Base-by-base conservation (phyloP, 1,140 invertebrate genomes). In the Lepidurus couesii region DNA sequence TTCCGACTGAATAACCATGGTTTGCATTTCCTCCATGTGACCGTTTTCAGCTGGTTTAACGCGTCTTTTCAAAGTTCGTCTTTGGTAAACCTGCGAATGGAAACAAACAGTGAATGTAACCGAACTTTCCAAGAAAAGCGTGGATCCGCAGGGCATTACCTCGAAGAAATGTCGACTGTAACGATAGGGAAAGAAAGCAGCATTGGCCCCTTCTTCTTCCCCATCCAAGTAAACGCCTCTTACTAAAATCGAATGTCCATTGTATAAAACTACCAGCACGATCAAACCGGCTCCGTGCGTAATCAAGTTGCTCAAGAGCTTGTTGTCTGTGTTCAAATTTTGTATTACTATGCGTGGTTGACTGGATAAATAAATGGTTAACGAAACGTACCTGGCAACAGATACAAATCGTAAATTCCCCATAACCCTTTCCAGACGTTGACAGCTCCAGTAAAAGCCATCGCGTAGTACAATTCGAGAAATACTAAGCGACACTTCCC, bases 371-470 rank as follows among this genome's bases (percentile, higher is more conserved):
- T 53, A 16, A 8, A 11, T 1, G 74, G 10, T 1, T 24, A 24
- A 24, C 10, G 34, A 1, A 16, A 42, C 47, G 81, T 83, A 91
- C 91, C 88, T 86, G 92, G 92, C 75, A 93, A 87, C 73, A 94
- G 87, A 84, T 92, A 94, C n/a, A 92, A 85, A 83, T 95, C 91
- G 1, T 94, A 86, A 24, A 92, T 82, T 79, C 89, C 91, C 94
- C 94, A 95, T 44, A 95, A 89, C 7, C 93, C 93, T 74, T 93
- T 87, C 94, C 94, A 95, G 0, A 94, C 90, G 84, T 95, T 95
- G 42, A 95, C 90, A 1, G 93, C 93, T 6, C 92, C 93, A 77
- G 93, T 83, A 82, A 94, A 93, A 44, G 91, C 91, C 75, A 93
- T 85, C 45, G 94, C 85, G 44, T 92, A 89, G 84, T 92, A 93